A percentile compares a stretch with the other conserved stretches of the same genome.
Evolutionary conservation across 2,888 invertebrate genomes (phyloP).

Genomic region (Pherbina coryleti): DNA sequence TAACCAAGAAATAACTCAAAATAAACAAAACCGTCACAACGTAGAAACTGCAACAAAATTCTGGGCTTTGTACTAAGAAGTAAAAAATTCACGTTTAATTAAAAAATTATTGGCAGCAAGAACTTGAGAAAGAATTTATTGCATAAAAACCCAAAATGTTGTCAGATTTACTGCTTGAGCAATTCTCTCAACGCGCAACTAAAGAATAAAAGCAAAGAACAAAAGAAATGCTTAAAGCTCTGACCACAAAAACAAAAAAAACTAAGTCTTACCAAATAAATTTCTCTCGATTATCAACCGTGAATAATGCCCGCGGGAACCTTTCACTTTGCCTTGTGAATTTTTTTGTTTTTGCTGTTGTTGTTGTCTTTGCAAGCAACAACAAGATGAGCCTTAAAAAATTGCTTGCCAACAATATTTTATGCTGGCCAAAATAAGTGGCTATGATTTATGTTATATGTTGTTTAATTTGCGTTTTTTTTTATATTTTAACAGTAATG

Average conservation of each 20-base stretch:
- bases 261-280: background rate
- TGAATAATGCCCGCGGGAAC: slow-evolving; percentile 6
- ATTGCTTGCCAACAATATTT: background rate
- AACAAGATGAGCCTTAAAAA: background rate
- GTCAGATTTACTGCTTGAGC: no score
- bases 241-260: slow-evolving; percentile 4
- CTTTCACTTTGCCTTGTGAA: slow-evolving; percentile 6
- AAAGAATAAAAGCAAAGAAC: background rate
- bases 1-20: no score
- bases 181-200: background rate
- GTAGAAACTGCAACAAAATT: no score
- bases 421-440: background rate
- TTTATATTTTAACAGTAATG: background rate
- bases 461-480: background rate
- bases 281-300: slow-evolving; percentile 10
- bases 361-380: background rate
- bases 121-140: no score
- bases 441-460: background rate
- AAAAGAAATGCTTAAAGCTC: background rate
- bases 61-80: no score
- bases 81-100: no score
- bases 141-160: no score
- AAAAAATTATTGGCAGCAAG: background rate
- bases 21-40: no score
- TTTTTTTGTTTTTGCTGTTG: background rate